Conservation (phyloP, 2,888 invertebrate genomes). For the Heliconius sara region DNA sequence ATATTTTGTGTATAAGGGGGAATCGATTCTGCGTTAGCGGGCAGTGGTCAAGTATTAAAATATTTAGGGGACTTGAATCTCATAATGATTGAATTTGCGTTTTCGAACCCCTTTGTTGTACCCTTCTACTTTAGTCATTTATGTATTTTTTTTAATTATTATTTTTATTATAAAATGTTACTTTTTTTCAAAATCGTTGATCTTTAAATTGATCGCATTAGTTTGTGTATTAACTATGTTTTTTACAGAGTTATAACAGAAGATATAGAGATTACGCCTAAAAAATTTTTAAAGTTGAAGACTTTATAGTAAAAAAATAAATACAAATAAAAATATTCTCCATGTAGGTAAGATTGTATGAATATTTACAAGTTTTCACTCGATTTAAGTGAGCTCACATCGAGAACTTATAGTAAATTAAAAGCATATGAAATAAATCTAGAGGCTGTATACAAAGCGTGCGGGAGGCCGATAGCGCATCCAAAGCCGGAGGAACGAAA, state of each 20-base stretch:
- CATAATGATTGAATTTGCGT: slow-evolving; percentile 82
- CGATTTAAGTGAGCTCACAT: slow-evolving; percentile 55
- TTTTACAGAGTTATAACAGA: not conserved
- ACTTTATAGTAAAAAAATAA: not conserved
- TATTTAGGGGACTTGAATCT: slow-evolving; percentile 81
- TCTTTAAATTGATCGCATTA: not conserved
- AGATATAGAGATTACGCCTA: not conserved
- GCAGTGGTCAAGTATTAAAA: slow-evolving; percentile 82
- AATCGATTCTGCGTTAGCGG: slow-evolving; percentile 78
- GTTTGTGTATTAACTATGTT: not conserved
- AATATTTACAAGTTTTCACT: slow-evolving; percentile 1
- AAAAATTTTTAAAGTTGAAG: not conserved
- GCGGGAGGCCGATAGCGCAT: slow-evolving; percentile 79
- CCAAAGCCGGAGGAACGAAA: slow-evolving; percentile 78
- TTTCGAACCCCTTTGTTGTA: slow-evolving; percentile 59
- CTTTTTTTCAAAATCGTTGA: not conserved
- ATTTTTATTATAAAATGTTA: not conserved
- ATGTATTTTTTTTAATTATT: not conserved
- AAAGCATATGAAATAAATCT: slow-evolving; percentile 80
- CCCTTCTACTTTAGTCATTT: not conserved
- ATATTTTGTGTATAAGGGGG: slow-evolving; percentile 71
- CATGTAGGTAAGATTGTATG: not conserved
- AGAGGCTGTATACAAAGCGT: slow-evolving; percentile 81
- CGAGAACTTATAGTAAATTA: slow-evolving; percentile 62
- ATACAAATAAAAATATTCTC: not conserved